These are phyloP conservation scores for Heliconius sara DNA, from an alignment of 2,888 invertebrate species.

Conservation along the genomic window DNA sequence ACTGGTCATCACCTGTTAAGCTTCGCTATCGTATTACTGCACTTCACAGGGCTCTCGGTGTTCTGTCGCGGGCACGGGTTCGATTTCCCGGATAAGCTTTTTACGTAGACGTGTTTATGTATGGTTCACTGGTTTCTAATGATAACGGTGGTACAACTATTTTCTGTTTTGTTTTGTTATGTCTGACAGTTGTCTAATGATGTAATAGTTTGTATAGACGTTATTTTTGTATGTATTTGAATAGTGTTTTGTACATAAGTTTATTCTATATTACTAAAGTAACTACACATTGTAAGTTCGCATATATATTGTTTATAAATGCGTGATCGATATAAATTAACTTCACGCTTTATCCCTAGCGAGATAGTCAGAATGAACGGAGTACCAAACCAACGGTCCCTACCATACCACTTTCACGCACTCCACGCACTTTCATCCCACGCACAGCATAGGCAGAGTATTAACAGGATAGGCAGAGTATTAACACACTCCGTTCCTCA, in stretches of 20 bases:
- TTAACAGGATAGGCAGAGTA: no score
- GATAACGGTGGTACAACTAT: neutral
- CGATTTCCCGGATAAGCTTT: constrained; percentile 48
- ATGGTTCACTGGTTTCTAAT: constrained; percentile 28
- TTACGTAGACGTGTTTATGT: constrained; percentile 27
- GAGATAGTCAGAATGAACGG: no score
- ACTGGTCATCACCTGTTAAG: constrained; percentile 50
- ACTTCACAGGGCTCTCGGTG: constrained; percentile 51
- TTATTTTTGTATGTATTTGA: neutral
- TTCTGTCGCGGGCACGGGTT: constrained; percentile 46
- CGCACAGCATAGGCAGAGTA: no score
- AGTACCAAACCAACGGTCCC: no score
- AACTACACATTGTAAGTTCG: no score
- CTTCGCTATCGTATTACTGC: constrained; percentile 54
- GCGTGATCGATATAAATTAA: no score
- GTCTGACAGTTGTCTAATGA: neutral
- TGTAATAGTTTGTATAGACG: neutral
- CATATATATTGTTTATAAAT: no score
- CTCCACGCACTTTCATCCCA: no score
- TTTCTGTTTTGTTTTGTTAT: neutral
- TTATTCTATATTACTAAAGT: no score
- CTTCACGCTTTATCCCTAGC: no score
- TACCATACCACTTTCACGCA: no score
- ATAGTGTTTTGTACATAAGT: neutral
- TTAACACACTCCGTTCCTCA: no score